phyloP scores from a whole-genome alignment of 1,140 invertebrate genomes.

The Plectus sambesii region DNA sequence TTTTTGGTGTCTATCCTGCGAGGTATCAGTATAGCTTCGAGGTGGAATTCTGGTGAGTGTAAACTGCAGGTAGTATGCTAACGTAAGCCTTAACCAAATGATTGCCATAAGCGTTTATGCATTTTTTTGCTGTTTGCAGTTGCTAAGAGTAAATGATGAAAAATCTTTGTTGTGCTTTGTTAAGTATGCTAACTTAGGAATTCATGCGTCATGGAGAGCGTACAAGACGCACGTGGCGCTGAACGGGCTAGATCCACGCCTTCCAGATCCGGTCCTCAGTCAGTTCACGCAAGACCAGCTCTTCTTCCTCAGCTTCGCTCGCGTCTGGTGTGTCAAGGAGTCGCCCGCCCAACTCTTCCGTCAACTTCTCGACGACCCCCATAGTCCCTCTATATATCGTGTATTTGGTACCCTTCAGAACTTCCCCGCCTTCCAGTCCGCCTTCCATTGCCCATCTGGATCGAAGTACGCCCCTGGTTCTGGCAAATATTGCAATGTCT shows the following conservation, averaged over 20 bases:
- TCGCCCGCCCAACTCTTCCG: conserved; percentile 1
- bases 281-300: conserved; percentile 27
- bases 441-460: conserved; percentile 26
- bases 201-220: conserved; percentile 25
- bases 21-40: no score
- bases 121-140: no score
- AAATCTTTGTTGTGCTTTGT: no score
- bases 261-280: conserved; percentile 15
- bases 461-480: conserved; percentile 21
- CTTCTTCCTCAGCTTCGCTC: conserved; percentile 29
- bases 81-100: no score
- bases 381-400: conserved; percentile 22
- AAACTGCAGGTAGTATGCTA: no score
- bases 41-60: no score
- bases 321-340: conserved; percentile 24
- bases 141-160: no score
- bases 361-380: conserved; percentile 23
- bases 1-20: no score
- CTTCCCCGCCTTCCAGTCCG: conserved; percentile 25
- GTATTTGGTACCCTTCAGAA: conserved; percentile 29
- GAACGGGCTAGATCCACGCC: conserved; percentile 21
- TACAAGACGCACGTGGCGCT: conserved; percentile 25
- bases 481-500: conserved; percentile 29
- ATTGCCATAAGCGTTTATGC: no score
- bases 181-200: conserved; percentile 7